Evolutionary conservation across 2,888 invertebrate species (phyloP).

Genomic region (Patella ulyssiponensis): DNA sequence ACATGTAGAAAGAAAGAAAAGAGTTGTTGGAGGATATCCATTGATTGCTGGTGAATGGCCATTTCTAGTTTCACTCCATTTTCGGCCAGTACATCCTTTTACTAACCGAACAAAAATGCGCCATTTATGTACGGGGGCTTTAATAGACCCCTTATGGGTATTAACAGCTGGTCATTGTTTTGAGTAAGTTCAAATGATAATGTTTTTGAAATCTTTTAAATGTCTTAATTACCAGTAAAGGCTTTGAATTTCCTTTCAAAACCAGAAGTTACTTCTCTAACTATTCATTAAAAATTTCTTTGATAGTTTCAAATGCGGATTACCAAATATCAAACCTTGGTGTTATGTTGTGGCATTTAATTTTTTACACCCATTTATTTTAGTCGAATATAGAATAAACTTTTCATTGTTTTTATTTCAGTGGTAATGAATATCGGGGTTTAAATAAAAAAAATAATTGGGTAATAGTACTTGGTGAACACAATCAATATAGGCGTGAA

Average conservation of each 20-base stretch:
- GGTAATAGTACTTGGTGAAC: slow-evolving; percentile 43
- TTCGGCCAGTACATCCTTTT: slow-evolving; percentile 36
- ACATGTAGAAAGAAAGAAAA: slow-evolving; percentile 15
- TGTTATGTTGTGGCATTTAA: no score
- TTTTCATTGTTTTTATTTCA: background rate
- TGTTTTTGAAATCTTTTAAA: no score
- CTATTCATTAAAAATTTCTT: no score
- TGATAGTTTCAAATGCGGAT: no score
- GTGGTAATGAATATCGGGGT: slow-evolving; percentile 21
- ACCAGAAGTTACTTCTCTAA: no score
- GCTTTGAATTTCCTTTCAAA: no score
- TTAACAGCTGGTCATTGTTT: slow-evolving; percentile 59
- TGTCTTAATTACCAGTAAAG: no score
- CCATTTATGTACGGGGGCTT: slow-evolving; percentile 53
- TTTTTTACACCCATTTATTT: no score
- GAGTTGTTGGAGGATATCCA: slow-evolving; percentile 42
- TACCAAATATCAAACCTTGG: no score
- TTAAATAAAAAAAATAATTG: slow-evolving; percentile 34
- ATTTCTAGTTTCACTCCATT: slow-evolving; percentile 48
- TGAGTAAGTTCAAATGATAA: slow-evolving; percentile 38
- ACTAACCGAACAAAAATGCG: slow-evolving; percentile 41
- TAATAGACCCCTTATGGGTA: slow-evolving; percentile 53
- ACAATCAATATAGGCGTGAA: slow-evolving; percentile 43
- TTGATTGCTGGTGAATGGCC: slow-evolving; percentile 46
- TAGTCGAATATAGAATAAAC: no score